Evolutionary conservation across 2,888 invertebrate genomes (phyloP).

Genomic region (Orgyia antiqua): DNA sequence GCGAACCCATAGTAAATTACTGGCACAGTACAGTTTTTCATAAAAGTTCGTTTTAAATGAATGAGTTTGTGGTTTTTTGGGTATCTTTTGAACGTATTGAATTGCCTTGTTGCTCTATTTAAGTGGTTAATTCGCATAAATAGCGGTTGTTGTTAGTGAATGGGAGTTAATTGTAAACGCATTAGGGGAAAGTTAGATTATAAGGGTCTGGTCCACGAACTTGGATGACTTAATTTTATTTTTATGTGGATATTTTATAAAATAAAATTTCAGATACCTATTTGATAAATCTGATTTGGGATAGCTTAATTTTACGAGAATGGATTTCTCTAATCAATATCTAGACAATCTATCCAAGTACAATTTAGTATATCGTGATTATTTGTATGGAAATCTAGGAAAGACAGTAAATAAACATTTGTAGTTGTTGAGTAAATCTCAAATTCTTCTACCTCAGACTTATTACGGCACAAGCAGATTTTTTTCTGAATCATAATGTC

Average conservation of each 20-base stretch:
- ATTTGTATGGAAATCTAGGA: too few species aligned
- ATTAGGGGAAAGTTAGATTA: conserved; percentile 30
- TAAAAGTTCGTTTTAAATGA: conserved; percentile 36
- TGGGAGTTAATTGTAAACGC: conserved; percentile 42
- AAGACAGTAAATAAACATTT: too few species aligned
- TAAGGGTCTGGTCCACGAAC: conserved; percentile 15
- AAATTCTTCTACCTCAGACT: too few species aligned
- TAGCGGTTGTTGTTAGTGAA: conserved; percentile 39
- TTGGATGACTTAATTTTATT: conserved; percentile 7
- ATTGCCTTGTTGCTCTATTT: conserved; percentile 54
- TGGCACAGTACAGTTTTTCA: conserved; percentile 50
- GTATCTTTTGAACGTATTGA: conserved; percentile 59
- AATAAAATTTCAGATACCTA: too few species aligned
- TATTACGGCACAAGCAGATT: too few species aligned
- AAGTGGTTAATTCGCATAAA: conserved; percentile 60
- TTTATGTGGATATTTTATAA: neutral
- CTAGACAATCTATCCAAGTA: too few species aligned
- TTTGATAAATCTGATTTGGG: too few species aligned
- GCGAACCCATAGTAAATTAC: conserved; percentile 57
- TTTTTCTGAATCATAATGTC: too few species aligned
- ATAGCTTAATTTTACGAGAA: too few species aligned
- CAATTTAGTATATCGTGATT: too few species aligned
- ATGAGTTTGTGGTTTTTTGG: conserved; percentile 54
- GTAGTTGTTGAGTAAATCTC: too few species aligned
- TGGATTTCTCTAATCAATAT: too few species aligned